Percentiles rank a stretch among this genome's conserved stretches.
phyloP scores from a whole-genome alignment of 64 coral and sea anemone genomes.

The Montipora cactus region DNA sequence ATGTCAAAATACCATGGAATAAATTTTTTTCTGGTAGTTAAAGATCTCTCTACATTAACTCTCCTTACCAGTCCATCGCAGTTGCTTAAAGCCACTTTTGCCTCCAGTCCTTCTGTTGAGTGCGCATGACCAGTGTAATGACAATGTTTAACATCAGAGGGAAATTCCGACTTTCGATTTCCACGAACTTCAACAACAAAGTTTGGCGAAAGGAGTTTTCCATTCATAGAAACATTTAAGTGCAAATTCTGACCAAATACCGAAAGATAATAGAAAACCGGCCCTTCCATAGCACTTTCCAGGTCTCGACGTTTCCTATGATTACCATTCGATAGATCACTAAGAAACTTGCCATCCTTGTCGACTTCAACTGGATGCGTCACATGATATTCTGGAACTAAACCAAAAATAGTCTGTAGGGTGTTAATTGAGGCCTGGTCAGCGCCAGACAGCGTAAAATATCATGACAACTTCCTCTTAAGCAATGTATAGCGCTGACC shows the following conservation, averaged over 20 bases:
- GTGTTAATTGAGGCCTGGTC: neutral
- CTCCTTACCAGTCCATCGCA: slow-evolving; percentile 74
- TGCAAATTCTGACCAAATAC: slow-evolving; percentile 27
- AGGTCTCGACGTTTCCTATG: neutral
- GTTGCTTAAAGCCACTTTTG: slow-evolving; percentile 66
- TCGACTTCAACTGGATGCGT: slow-evolving; percentile 48
- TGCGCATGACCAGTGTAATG: slow-evolving; percentile 65
- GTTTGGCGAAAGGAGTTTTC: slow-evolving; percentile 35
- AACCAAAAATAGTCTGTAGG: neutral
- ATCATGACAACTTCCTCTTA: no score
- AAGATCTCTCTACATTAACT: no score
- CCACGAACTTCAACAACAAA: slow-evolving; percentile 57
- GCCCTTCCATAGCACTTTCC: neutral
- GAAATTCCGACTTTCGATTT: slow-evolving; percentile 47
- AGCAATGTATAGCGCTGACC: no score
- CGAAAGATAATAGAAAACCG: slow-evolving; percentile 26
- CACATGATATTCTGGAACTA: slow-evolving; percentile 71
- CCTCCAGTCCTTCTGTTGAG: slow-evolving; percentile 25
- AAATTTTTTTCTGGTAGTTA: no score
- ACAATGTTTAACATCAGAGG: slow-evolving; percentile 1
- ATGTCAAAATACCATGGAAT: no score
- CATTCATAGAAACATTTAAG: slow-evolving; percentile 51
- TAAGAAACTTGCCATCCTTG: slow-evolving; percentile 37
- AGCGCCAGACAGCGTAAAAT: no score
- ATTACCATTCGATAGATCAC: slow-evolving; percentile 43